These are phyloP conservation scores for Rallus limicola DNA, from an alignment of 2,113 vertebrate species.

Conservation along the genomic window DNA sequence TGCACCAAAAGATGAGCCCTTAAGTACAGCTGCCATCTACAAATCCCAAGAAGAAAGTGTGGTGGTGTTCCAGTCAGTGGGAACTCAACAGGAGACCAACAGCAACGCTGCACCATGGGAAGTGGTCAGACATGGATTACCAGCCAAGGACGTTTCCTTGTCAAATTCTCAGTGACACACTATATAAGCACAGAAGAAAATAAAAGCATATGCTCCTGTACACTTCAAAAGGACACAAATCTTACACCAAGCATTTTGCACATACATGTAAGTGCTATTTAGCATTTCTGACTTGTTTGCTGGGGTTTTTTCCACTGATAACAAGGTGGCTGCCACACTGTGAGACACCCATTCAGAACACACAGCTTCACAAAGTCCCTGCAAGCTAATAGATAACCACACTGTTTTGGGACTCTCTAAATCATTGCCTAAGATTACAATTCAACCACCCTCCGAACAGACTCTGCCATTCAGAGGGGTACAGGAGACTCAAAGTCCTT, in stretches of 20 bases:
- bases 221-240: not conserved
- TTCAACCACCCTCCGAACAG: not conserved
- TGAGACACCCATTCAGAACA: not conserved
- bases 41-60: not conserved
- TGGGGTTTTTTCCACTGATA: not conserved
- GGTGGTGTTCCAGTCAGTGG: not conserved
- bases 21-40: not conserved
- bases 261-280: not conserved
- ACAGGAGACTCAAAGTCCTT: not conserved
- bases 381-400: conserved; percentile 5
- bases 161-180: not conserved
- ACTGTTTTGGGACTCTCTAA: conserved; percentile 17
- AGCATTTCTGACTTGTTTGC: not conserved
- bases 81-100: not conserved
- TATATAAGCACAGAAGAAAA: not conserved
- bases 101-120: not conserved
- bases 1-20: not conserved
- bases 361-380: not conserved
- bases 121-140: not conserved
- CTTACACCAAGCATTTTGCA: not conserved
- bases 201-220: not conserved
- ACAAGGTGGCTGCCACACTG: not conserved
- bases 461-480: not conserved
- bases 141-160: not conserved
- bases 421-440: not conserved